Conservation (phyloP, 2,797 vertebrate species). For the Sitta carolinensis region DNA sequence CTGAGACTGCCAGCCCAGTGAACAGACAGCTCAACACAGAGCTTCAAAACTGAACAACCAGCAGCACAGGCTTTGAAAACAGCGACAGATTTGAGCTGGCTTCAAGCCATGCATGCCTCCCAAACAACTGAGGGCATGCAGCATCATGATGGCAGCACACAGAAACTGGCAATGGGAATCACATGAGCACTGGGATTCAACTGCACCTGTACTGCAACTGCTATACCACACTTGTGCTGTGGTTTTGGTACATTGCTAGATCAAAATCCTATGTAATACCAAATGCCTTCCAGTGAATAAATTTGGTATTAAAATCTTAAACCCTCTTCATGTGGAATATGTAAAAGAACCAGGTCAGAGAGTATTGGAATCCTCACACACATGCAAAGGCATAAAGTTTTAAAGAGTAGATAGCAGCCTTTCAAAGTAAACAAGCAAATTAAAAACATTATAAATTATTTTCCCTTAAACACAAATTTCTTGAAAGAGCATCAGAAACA, state of each 20-base stretch:
- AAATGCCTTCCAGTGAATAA: background rate
- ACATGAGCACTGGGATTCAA: background rate
- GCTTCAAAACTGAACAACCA: background rate
- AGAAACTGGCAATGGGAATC: background rate
- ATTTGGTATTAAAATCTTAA: background rate
- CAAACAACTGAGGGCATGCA: background rate
- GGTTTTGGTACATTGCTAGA: background rate
- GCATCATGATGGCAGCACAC: background rate
- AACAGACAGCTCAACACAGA: background rate
- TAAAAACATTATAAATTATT: background rate
- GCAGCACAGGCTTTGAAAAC: background rate
- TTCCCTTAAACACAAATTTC: background rate
- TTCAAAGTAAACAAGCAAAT: background rate
- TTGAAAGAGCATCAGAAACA: background rate
- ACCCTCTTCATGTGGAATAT: background rate
- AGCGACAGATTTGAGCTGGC: background rate
- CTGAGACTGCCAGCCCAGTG: background rate
- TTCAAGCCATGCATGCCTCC: background rate
- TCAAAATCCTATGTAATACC: background rate
- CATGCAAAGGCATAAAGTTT: background rate
- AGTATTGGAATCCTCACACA: background rate
- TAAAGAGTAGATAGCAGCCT: background rate
- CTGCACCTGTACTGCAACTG: background rate
- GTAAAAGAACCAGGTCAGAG: background rate
- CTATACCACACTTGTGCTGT: accelerated